Percentiles rank a stretch among this genome's conserved stretches.
Conservation (phyloP, 2,113 vertebrate genomes). For the Thoracochromis brauschi region DNA sequence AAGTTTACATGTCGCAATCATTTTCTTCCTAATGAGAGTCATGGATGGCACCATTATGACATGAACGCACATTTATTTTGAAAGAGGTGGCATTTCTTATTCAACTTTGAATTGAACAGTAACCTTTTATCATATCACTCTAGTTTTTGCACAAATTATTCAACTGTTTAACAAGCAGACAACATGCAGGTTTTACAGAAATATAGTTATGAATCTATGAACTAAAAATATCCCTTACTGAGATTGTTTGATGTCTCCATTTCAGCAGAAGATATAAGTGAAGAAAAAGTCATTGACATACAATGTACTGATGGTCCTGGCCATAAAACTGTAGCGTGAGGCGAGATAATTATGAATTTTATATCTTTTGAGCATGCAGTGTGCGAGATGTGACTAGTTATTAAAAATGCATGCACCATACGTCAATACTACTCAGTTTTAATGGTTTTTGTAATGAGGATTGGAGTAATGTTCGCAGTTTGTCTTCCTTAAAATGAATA, state of each 20-base stretch:
- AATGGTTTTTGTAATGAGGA: not conserved
- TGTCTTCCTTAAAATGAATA: not conserved
- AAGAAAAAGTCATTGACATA: not conserved
- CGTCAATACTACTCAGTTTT: not conserved
- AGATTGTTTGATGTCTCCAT: not conserved
- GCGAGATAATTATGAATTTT: not conserved
- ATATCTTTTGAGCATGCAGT: not conserved
- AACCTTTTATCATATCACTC: not conserved
- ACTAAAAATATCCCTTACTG: not conserved
- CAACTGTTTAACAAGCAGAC: not conserved
- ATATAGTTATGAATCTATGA: not conserved
- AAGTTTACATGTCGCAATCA: not conserved
- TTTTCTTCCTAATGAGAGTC: not conserved
- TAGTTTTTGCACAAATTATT: not conserved
- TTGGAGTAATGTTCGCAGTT: not conserved
- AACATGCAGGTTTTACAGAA: not conserved
- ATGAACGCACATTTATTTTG: not conserved
- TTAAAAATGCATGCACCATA: not conserved
- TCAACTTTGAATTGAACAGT: not conserved
- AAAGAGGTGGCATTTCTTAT: not conserved
- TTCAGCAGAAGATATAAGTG: not conserved
- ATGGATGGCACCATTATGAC: not conserved
- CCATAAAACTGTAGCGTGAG: not conserved
- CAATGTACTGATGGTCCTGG: not conserved
- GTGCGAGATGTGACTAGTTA: not conserved